Percentiles rank a stretch among this genome's conserved stretches.
These are phyloP conservation scores for Ormyrus pomaceus DNA, from an alignment of 2,888 invertebrate species.

Conservation along the genomic window DNA sequence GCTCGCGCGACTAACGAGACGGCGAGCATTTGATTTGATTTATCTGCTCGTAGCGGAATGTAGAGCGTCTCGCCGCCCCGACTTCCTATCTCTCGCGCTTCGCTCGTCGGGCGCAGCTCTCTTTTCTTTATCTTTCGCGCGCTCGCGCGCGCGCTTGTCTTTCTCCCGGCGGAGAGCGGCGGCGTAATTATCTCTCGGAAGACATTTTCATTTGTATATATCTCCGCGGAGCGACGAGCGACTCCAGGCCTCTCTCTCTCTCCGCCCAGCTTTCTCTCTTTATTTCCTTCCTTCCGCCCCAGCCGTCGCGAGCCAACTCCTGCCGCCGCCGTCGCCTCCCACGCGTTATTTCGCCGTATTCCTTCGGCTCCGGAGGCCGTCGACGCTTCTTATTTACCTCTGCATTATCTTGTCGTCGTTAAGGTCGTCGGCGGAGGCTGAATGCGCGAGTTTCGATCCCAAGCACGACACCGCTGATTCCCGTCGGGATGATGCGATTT, in stretches of 20 bases:
- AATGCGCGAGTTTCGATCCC: neutral
- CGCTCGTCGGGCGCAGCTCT: neutral
- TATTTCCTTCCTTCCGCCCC: conserved; percentile 27
- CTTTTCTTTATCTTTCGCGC: conserved; percentile 13
- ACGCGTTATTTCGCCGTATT: too few species aligned
- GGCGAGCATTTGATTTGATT: conserved; percentile 65
- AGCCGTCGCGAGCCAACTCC: too few species aligned
- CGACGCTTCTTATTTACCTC: too few species aligned
- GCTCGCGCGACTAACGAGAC: conserved; percentile 64
- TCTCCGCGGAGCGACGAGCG: neutral
- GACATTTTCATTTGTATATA: conserved; percentile 68
- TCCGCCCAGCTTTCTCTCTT: neutral
- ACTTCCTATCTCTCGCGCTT: conserved; percentile 9
- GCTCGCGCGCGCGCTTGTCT: conserved; percentile 26
- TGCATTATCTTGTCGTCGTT: conserved; percentile 9
- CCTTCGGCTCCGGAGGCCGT: too few species aligned
- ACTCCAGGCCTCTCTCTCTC: too few species aligned
- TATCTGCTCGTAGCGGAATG: conserved; percentile 53
- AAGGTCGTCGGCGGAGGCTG: neutral
- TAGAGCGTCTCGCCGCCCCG: neutral
- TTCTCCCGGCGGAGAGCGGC: conserved; percentile 57
- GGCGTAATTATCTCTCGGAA: conserved; percentile 69
- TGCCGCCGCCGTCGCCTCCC: too few species aligned
- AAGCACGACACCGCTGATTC: neutral
- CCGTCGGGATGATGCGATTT: neutral